These are phyloP conservation scores for Macrophya alboannulata DNA, from an alignment of 2,888 invertebrate species.

Conservation along the genomic window DNA sequence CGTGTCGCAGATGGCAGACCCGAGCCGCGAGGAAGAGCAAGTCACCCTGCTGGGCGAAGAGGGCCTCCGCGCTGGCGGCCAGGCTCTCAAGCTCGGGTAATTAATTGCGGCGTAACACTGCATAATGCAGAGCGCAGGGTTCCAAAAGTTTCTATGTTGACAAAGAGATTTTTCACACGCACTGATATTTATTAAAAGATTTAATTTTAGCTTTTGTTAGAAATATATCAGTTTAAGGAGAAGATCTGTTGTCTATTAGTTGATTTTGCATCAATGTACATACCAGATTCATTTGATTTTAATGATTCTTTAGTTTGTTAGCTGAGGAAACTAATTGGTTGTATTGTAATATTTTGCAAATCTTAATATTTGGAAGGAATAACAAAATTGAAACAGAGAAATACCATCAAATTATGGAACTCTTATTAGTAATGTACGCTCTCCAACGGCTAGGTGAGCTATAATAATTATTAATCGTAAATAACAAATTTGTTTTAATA, in stretches of 20 bases:
- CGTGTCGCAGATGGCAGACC: slow-evolving; percentile 97
- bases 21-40: slow-evolving; percentile 97
- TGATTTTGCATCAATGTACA: neutral
- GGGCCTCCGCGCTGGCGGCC: slow-evolving; percentile 96
- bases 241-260: neutral
- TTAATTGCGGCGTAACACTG: slow-evolving; percentile 79
- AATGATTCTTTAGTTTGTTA: neutral
- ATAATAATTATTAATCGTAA: neutral
- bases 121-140: slow-evolving; percentile 70
- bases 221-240: slow-evolving; percentile 12
- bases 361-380: neutral
- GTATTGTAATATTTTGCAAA: neutral
- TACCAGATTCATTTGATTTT: neutral
- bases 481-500: slow-evolving; percentile 28
- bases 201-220: neutral
- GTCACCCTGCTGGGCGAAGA: slow-evolving; percentile 98
- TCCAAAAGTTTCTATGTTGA: slow-evolving; percentile 52
- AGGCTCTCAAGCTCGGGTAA: slow-evolving; percentile 99
- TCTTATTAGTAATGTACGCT: neutral
- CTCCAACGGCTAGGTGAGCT: neutral
- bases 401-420: neutral
- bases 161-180: neutral
- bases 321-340: neutral
- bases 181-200: neutral
- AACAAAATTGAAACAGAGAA: neutral